Evolutionary conservation across 2,113 vertebrate species (phyloP).

Genomic region (Cyanistes caeruleus): DNA sequence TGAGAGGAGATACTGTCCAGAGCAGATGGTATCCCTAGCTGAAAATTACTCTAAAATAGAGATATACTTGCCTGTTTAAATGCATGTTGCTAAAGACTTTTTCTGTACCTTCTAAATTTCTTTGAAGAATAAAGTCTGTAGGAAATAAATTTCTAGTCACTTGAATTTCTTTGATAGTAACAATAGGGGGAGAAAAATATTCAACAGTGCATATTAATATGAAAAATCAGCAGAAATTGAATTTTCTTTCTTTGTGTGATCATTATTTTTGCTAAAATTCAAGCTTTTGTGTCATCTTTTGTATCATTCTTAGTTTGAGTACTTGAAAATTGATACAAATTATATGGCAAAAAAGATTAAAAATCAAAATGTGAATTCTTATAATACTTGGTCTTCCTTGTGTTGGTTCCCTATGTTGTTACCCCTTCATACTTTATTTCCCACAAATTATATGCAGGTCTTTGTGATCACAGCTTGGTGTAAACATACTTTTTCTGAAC

Average conservation of each 20-base stretch:
- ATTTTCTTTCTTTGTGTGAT: not conserved
- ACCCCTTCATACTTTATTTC: not conserved
- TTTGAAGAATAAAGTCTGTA: not conserved
- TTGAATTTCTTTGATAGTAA: not conserved
- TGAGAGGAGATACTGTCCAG: not conserved
- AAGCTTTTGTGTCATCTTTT: not conserved
- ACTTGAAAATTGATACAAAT: not conserved
- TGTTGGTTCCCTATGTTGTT: not conserved
- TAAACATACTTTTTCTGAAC: not conserved
- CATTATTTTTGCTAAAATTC: not conserved
- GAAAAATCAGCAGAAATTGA: not conserved
- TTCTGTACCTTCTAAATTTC: not conserved
- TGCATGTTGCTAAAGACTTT: not conserved
- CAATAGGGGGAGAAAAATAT: not conserved
- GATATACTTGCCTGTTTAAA: not conserved
- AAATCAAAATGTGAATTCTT: accelerated
- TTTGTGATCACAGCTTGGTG: not conserved
- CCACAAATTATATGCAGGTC: not conserved
- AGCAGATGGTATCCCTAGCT: not conserved
- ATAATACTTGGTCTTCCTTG: not conserved
- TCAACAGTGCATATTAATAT: not conserved
- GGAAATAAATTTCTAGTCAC: not conserved
- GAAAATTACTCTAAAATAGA: not conserved
- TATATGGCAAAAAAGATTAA: not conserved
- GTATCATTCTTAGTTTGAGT: not conserved